Evolutionary conservation across 2,113 vertebrate genomes (phyloP).

Genomic region (Oceanodroma tethys): DNA sequence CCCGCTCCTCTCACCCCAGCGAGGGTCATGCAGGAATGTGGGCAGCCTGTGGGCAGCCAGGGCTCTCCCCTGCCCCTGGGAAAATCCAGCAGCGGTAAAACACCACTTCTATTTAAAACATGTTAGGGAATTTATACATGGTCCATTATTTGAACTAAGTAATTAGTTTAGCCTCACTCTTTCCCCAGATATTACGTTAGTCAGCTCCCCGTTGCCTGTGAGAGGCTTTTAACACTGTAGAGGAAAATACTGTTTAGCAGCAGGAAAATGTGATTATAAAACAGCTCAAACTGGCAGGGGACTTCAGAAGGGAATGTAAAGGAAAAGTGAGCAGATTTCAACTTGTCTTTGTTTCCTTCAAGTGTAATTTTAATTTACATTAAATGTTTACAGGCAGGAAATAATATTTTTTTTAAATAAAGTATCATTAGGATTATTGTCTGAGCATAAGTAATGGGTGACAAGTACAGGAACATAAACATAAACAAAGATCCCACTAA

Average conservation of each 20-base stretch:
- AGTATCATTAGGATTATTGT: not conserved
- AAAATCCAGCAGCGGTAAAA: not conserved
- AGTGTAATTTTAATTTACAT: not conserved
- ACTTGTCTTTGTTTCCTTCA: not conserved
- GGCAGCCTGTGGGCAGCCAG: too few species aligned
- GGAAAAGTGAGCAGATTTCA: not conserved
- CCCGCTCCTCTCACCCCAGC: not conserved
- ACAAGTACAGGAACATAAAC: not conserved
- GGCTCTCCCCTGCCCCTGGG: not conserved
- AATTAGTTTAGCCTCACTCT: not conserved
- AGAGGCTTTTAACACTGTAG: not conserved
- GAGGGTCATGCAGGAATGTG: accelerated
- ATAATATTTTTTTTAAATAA: not conserved
- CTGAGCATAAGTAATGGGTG: not conserved
- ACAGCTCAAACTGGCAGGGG: not conserved
- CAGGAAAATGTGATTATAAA: not conserved
- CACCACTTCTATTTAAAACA: not conserved
- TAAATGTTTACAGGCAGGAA: not conserved
- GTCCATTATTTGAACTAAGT: not conserved
- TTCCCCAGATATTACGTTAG: not conserved
- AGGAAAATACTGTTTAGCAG: not conserved
- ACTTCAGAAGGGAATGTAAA: not conserved
- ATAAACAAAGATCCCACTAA: not conserved
- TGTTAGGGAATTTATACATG: not conserved
- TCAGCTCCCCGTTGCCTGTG: not conserved